A percentile compares a stretch with the other conserved stretches of the same genome.
Evolutionary conservation across 2,113 vertebrate genomes (phyloP).

Genomic region (Phodopus roborovskii): DNA sequence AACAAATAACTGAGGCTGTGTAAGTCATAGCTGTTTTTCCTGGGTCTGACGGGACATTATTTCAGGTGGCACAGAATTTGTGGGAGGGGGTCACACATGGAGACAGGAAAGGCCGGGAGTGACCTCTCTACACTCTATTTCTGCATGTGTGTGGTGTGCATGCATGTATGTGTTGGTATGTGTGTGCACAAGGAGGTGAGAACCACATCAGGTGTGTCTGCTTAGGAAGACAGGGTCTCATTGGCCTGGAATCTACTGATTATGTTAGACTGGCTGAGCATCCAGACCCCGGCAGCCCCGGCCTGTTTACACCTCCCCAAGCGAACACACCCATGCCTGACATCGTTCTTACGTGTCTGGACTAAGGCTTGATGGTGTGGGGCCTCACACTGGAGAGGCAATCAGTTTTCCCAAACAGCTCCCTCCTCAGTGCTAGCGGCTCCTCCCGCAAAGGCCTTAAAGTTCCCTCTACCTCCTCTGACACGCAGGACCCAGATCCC

Average conservation of each 20-base stretch:
- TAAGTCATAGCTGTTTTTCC: neutral
- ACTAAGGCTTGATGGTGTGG: neutral
- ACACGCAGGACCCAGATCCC: neutral
- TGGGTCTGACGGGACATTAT: neutral
- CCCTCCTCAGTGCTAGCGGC: neutral
- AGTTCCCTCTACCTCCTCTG: too few relatives aligned
- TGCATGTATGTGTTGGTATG: neutral
- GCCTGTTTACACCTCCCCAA: neutral
- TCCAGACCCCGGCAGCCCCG: neutral
- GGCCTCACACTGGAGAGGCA: neutral
- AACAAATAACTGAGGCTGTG: neutral
- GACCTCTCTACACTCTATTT: neutral
- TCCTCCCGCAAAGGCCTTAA: neutral
- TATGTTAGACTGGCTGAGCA: neutral
- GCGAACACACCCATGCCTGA: neutral
- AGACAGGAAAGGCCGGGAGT: neutral
- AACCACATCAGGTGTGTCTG: neutral
- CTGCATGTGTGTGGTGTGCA: neutral
- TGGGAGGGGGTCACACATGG: neutral
- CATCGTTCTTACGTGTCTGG: too few relatives aligned
- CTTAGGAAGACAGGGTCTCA: neutral
- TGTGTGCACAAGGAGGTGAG: neutral
- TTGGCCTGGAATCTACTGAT: too few relatives aligned
- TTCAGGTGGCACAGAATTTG: neutral
- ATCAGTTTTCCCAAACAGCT: neutral